Evolutionary conservation across 2,113 vertebrate genomes (phyloP).

Genomic region (Puntigrus tetrazona): DNA sequence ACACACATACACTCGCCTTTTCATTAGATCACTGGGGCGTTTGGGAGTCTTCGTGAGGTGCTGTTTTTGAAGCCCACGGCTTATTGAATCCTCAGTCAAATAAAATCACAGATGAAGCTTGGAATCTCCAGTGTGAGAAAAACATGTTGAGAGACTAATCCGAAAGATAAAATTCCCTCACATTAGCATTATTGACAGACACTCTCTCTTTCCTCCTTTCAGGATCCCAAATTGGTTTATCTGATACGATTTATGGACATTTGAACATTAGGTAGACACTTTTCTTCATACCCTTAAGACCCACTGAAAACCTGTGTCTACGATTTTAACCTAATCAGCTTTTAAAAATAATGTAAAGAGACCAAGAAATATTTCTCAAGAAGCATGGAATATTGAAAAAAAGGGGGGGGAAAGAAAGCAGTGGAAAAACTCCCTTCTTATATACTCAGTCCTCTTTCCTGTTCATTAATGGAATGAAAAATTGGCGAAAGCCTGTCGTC

Average conservation of each 20-base stretch:
- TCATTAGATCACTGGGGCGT: neutral
- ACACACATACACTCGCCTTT: neutral
- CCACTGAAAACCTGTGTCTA: neutral
- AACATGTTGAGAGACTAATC: neutral
- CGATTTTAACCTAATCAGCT: neutral
- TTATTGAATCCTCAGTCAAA: conserved; percentile 5
- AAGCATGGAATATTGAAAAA: neutral
- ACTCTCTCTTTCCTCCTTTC: neutral
- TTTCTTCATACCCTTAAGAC: neutral
- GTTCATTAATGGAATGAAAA: neutral
- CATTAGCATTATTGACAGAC: neutral
- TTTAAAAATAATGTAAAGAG: too few relatives aligned
- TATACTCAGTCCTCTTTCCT: neutral
- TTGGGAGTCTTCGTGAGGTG: conserved; percentile 8
- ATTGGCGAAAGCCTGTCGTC: neutral
- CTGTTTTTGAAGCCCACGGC: neutral
- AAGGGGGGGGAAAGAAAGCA: neutral
- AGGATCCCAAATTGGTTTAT: neutral
- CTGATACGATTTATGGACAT: neutral
- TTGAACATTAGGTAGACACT: neutral
- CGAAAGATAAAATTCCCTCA: neutral
- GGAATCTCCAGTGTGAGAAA: neutral
- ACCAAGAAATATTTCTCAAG: too few relatives aligned
- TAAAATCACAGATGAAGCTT: neutral
- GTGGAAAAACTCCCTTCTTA: neutral